Percentiles rank a stretch among this genome's conserved stretches.
Conservation (phyloP, 2,888 invertebrate species). For the Ornithoptera priamus region DNA sequence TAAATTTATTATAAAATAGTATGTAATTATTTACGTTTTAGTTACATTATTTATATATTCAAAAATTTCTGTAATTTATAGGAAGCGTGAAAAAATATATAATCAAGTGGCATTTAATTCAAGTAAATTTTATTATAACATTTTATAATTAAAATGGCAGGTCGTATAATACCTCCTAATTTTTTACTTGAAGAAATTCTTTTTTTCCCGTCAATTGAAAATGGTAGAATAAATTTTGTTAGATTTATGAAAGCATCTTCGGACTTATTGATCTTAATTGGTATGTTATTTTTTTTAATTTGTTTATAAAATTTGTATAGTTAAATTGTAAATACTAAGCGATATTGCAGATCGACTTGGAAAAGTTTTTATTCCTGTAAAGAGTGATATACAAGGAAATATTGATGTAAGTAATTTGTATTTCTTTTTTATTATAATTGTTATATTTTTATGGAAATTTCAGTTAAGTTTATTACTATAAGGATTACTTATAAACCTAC, state of each 20-base stretch:
- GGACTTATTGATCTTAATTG: constrained; percentile 82
- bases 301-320: constrained; percentile 1
- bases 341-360: constrained; percentile 85
- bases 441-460: background rate
- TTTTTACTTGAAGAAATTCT: constrained; percentile 48
- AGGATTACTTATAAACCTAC: too few relatives aligned
- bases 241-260: constrained; percentile 82
- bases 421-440: constrained; percentile 8
- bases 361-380: constrained; percentile 85
- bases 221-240: constrained; percentile 80
- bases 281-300: constrained; percentile 65
- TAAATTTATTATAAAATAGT: constrained; percentile 9
- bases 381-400: constrained; percentile 88
- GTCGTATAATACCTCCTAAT: constrained; percentile 33
- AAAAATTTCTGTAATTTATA: constrained; percentile 10
- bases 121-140: constrained; percentile 11
- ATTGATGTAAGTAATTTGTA: constrained; percentile 80
- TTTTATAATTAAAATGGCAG: constrained; percentile 20
- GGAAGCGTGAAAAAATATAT: background rate
- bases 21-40: constrained; percentile 28
- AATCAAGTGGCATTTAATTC: background rate
- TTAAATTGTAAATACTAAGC: constrained; percentile 25
- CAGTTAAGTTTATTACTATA: background rate
- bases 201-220: constrained; percentile 76
- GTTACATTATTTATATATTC: constrained; percentile 8